These are phyloP conservation scores for Chascanopsetta lugubris DNA, from an alignment of 2,113 vertebrate genomes.

Conservation along the genomic window DNA sequence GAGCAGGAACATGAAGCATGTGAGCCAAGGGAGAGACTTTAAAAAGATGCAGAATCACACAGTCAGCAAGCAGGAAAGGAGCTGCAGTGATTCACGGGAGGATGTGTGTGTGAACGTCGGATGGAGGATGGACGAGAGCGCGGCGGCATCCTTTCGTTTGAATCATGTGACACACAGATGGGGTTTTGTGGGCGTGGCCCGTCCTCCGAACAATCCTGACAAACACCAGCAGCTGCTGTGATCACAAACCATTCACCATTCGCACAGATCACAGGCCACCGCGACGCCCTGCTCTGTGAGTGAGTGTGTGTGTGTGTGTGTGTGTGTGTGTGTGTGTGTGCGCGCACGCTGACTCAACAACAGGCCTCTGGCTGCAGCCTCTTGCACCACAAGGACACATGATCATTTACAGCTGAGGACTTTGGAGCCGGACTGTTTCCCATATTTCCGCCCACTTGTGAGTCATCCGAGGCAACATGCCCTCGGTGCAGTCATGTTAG, in stretches of 20 bases:
- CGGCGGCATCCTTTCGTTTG: slow-evolving; percentile 24
- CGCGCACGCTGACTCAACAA: slow-evolving; percentile 67
- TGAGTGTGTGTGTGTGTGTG: slow-evolving; percentile 12
- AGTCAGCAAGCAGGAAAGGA: not conserved
- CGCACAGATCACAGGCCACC: slow-evolving; percentile 9
- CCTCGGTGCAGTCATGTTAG: slow-evolving; percentile 23
- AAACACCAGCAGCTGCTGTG: slow-evolving; percentile 51
- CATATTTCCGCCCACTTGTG: slow-evolving; percentile 29
- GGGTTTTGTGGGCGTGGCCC: slow-evolving; percentile 42
- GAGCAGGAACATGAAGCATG: slow-evolving; percentile 37
- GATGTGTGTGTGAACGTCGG: slow-evolving; percentile 20
- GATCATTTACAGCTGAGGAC: slow-evolving; percentile 25
- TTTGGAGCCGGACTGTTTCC: slow-evolving; percentile 17
- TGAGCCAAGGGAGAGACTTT: slow-evolving; percentile 28
- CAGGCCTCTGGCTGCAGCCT: slow-evolving; percentile 24
- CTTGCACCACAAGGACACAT: slow-evolving; percentile 37
- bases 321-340: slow-evolving; percentile 22
- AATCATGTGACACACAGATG: slow-evolving; percentile 49
- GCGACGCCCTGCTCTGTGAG: slow-evolving; percentile 7
- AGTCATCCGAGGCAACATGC: slow-evolving; percentile 36
- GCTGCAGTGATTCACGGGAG: slow-evolving; percentile 39
- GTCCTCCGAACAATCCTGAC: slow-evolving; percentile 45
- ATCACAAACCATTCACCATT: slow-evolving; percentile 50
- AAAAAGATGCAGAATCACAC: slow-evolving; percentile 42
- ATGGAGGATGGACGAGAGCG: slow-evolving; percentile 31